Conservation (phyloP, 1,140 invertebrate genomes). For the Aethina tumida region DNA sequence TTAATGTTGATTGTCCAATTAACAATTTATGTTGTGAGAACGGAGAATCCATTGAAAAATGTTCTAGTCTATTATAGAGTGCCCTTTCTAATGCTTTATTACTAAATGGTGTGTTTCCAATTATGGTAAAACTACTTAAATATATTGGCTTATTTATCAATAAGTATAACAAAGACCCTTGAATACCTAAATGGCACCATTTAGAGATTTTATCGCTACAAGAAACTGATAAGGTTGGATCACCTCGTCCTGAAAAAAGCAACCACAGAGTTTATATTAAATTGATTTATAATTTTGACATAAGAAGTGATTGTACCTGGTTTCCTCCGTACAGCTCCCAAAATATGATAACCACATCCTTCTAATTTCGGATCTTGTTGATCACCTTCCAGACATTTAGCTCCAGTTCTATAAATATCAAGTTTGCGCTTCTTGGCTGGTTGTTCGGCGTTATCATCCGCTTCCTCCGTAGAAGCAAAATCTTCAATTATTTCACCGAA, state of each 20-base stretch:
- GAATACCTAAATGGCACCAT: constrained; percentile 77
- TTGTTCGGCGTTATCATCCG: constrained; percentile 16
- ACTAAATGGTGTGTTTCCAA: constrained; percentile 53
- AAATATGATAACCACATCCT: constrained; percentile 57
- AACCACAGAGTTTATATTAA: background rate
- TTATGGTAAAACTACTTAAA: constrained; percentile 62
- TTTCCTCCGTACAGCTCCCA: constrained; percentile 75
- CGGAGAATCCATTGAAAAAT: constrained; percentile 26
- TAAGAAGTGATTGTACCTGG: constrained; percentile 49
- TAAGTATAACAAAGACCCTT: constrained; percentile 66
- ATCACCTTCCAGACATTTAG: constrained; percentile 61
- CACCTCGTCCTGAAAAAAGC: constrained; percentile 49
- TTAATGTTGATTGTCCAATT: constrained; percentile 31
- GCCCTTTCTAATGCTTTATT: constrained; percentile 56
- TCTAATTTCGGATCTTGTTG: constrained; percentile 43
- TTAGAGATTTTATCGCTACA: constrained; percentile 90
- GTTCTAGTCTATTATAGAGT: constrained; percentile 40
- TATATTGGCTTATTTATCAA: constrained; percentile 59
- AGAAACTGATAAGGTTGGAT: constrained; percentile 78
- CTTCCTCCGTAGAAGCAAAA: constrained; percentile 13
- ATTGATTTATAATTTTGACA: constrained; percentile 1
- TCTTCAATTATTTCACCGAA: constrained; percentile 29
- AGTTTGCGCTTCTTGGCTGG: constrained; percentile 33
- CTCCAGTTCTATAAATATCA: constrained; percentile 75
- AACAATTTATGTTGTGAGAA: constrained; percentile 26